A percentile compares a stretch with the other conserved stretches of the same genome.
These are phyloP conservation scores for Cancer borealis DNA, from an alignment of 2,888 invertebrate species.

Conservation along the genomic window DNA sequence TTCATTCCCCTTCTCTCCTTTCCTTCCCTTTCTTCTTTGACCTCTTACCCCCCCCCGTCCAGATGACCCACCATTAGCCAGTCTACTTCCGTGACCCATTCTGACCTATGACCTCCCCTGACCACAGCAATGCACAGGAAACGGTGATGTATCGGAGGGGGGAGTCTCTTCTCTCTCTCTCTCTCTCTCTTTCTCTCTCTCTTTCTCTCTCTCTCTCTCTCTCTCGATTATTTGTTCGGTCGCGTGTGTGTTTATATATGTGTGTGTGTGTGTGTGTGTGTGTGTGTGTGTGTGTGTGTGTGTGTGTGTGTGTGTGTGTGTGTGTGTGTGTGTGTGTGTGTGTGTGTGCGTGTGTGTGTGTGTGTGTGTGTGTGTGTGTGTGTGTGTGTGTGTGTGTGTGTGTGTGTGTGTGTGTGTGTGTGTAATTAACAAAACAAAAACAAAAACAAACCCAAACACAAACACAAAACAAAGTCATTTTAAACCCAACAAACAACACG, in stretches of 20 bases:
- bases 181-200: background rate
- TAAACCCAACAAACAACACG: background rate
- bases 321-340: background rate
- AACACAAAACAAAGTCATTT: background rate
- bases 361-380: slow-evolving; percentile 21
- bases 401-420: slow-evolving; percentile 1
- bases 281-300: slow-evolving; percentile 39
- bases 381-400: background rate
- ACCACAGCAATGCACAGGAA: slow-evolving; percentile 46
- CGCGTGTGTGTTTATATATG: background rate
- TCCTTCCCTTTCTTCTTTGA: background rate
- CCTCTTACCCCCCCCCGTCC: background rate
- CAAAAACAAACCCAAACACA: background rate
- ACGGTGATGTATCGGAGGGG: slow-evolving; percentile 31
- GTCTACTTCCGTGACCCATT: slow-evolving; percentile 1
- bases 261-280: slow-evolving; percentile 21
- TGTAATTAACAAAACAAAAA: background rate
- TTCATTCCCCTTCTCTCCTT: background rate
- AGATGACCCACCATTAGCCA: slow-evolving; percentile 35
- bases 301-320: slow-evolving; percentile 45
- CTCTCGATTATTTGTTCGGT: background rate
- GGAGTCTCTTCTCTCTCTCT: background rate
- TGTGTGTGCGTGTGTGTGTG: background rate
- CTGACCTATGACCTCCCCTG: slow-evolving; percentile 28
- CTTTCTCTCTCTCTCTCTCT: slow-evolving; percentile 22